phyloP scores from a whole-genome alignment of 2,113 vertebrate species.

The Brachyhypopomus gauderio region DNA sequence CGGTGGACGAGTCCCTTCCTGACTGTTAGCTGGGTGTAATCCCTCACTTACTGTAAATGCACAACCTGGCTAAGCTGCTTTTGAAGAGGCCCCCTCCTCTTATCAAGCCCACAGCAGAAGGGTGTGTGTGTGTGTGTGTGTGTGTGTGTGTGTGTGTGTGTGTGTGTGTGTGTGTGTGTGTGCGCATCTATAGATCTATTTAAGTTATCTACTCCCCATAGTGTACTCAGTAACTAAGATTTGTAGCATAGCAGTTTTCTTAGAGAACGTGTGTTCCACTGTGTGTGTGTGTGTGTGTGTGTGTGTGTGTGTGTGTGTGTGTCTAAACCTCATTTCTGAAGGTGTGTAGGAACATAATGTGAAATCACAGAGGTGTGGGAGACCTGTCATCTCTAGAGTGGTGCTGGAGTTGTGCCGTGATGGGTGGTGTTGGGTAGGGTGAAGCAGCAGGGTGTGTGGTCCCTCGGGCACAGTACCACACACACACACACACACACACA shows the following conservation, averaged over 20 bases:
- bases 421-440: too few relatives aligned
- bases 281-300: background rate
- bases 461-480: background rate
- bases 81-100: background rate
- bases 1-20: too few relatives aligned
- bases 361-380: too few relatives aligned
- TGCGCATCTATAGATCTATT: background rate
- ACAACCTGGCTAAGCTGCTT: background rate
- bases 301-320: background rate
- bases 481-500: background rate
- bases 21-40: background rate
- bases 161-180: background rate
- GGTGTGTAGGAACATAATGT: too few relatives aligned
- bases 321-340: background rate
- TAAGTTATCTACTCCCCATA: too few relatives aligned
- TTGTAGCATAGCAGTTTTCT: too few relatives aligned
- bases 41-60: background rate
- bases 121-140: background rate
- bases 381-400: too few relatives aligned
- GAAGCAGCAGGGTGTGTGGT: background rate
- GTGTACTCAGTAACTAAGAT: too few relatives aligned
- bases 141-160: background rate
- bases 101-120: background rate
- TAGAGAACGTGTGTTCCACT: too few relatives aligned
- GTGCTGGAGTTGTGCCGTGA: too few relatives aligned